These are phyloP conservation scores for Pheucticus melanocephalus DNA, from an alignment of 2,113 vertebrate genomes.

Conservation along the genomic window DNA sequence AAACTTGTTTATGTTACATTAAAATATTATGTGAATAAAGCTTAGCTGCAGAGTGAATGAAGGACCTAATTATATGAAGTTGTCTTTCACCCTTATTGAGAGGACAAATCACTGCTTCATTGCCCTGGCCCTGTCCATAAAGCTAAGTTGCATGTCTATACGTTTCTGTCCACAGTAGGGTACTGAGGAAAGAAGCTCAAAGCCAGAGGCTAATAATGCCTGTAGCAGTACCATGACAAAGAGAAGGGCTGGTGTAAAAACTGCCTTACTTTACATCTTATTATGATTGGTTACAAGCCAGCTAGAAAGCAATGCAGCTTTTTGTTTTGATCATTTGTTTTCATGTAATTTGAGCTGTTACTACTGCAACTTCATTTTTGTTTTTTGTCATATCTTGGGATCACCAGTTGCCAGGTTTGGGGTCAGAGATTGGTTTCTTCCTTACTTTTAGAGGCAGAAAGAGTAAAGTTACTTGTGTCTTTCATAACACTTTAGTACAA, in stretches of 20 bases:
- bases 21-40: constrained; percentile 41
- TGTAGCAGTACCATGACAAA: neutral
- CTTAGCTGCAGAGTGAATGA: constrained; percentile 41
- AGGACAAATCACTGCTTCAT: constrained; percentile 35
- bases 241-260: neutral
- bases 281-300: neutral
- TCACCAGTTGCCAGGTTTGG: neutral
- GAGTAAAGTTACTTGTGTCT: neutral
- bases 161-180: neutral
- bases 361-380: neutral
- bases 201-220: neutral
- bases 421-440: neutral
- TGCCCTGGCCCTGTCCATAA: neutral
- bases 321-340: neutral
- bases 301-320: neutral
- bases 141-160: constrained; percentile 17
- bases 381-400: neutral
- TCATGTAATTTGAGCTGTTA: neutral
- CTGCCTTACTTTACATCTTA: neutral
- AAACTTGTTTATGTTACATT: constrained; percentile 59
- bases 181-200: neutral
- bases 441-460: neutral
- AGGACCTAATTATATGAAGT: constrained; percentile 54
- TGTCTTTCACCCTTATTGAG: constrained; percentile 42
- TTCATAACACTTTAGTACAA: neutral